Base-by-base conservation (phyloP, 2,113 vertebrate genomes). In the Lanius collurio region DNA sequence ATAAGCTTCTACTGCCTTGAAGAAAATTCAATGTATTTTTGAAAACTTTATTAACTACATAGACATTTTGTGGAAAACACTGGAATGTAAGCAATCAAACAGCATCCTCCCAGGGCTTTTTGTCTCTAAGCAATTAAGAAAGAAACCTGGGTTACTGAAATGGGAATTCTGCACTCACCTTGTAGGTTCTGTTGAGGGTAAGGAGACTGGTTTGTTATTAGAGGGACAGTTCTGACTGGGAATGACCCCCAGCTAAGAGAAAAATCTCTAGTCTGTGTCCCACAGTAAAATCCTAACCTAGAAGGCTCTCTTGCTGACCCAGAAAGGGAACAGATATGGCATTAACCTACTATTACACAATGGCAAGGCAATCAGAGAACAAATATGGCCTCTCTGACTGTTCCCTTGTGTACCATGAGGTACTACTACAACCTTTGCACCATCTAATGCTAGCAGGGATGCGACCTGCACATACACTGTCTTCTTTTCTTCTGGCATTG, bases 1-100 rank as follows among this genome's bases (percentile, higher is more conserved):
- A 91, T 76, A 90, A 92, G 81, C n/a, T 63, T 31, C 62, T 77
- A 70, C 47, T 88, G 49, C 85, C 85, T 93, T 93, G 86, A 91
- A 90, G 52, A 80, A 94, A 64, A 92, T 65, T 42, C 74, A 59
- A 3, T 53, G 19, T 73, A 33, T 79, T 96, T 97, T 81, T 37
- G 33, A 94, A 93, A 93, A 90, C 44, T 35, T 90, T 94, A 87
- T 94, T 93, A 96, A 96, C 90, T 94, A 89, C 57, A 82, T 53
- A 95, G 80, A 74, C 57, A 68, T 92, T 90, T 77, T 70, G 20
- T 65, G 42, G 41, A 83, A 96, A 93, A 49, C 37, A 31, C 62
- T 85, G 26, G 41, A 94, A 71, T 79, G 49, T 70, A 91, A 94
- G 79, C 85, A 94, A 46, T 79, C 90, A 95, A 94, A 47, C 65